Percentiles rank a stretch among this genome's conserved stretches.
Evolutionary conservation across 2,888 invertebrate species (phyloP).

Genomic region (Mamestra brassicae): DNA sequence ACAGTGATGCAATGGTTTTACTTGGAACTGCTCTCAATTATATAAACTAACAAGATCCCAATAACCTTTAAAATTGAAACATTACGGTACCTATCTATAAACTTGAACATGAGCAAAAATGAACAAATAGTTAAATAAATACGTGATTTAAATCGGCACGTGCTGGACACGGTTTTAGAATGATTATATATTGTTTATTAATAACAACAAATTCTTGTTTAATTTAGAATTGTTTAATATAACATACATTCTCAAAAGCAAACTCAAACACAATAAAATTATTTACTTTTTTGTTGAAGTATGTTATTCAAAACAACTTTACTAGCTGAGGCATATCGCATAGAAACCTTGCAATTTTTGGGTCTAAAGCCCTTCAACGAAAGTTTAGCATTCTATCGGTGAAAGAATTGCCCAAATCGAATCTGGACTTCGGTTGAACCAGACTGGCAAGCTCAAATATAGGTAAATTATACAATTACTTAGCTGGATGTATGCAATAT

Average conservation of each 20-base stretch:
- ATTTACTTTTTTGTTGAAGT: neutral
- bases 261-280: neutral
- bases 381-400: no score
- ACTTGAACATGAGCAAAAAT: neutral
- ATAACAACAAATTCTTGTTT: neutral
- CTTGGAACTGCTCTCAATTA: neutral
- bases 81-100: neutral
- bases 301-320: neutral
- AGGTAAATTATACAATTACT: neutral
- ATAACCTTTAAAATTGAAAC: neutral
- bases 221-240: no score
- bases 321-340: no score
- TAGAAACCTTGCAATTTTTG: no score
- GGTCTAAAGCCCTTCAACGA: no score
- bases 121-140: constrained; percentile 3
- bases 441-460: neutral
- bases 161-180: constrained; percentile 7
- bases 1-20: neutral
- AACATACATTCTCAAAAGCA: neutral
- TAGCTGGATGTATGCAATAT: neutral
- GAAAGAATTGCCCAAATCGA: no score
- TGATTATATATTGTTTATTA: constrained; percentile 11
- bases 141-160: constrained; percentile 29
- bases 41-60: neutral
- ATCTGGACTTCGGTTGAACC: no score